Conservation (phyloP, 2,113 vertebrate species). For the Rhodinocichla rosea region DNA sequence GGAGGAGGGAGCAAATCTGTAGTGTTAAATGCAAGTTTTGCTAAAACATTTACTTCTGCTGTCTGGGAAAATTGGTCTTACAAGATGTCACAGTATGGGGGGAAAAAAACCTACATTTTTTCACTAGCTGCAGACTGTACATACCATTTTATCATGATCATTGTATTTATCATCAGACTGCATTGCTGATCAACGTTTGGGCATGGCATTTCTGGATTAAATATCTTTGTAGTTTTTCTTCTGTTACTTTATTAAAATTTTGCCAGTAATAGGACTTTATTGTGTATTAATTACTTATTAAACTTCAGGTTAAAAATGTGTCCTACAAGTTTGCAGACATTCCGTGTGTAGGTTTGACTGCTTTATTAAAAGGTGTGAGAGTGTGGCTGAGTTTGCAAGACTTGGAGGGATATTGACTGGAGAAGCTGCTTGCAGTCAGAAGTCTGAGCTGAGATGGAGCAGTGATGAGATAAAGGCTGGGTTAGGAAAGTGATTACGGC, state of each 20-base stretch:
- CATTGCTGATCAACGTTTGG: background rate
- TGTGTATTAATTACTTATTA: background rate
- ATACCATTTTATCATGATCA: background rate
- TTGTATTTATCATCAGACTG: background rate
- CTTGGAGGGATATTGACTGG: slow-evolving; percentile 61
- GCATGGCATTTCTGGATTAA: background rate
- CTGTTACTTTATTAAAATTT: background rate
- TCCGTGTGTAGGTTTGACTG: background rate
- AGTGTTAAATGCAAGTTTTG: background rate
- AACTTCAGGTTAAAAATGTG: background rate
- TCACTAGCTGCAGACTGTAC: background rate
- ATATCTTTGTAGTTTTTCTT: background rate
- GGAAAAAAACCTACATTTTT: background rate
- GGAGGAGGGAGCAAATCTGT: background rate
- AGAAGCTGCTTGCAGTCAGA: slow-evolving; percentile 22
- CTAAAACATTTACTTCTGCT: background rate
- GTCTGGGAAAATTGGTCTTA: background rate
- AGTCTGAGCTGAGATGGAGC: slow-evolving; percentile 44
- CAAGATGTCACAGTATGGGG: background rate
- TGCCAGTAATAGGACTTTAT: background rate
- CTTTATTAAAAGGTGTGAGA: background rate
- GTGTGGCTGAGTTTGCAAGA: background rate
- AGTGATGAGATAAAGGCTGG: slow-evolving; percentile 65
- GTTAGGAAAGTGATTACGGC: slow-evolving; percentile 60
- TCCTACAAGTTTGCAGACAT: background rate